Conservation (phyloP, 2,888 invertebrate genomes). For the Pheosia tremula region DNA sequence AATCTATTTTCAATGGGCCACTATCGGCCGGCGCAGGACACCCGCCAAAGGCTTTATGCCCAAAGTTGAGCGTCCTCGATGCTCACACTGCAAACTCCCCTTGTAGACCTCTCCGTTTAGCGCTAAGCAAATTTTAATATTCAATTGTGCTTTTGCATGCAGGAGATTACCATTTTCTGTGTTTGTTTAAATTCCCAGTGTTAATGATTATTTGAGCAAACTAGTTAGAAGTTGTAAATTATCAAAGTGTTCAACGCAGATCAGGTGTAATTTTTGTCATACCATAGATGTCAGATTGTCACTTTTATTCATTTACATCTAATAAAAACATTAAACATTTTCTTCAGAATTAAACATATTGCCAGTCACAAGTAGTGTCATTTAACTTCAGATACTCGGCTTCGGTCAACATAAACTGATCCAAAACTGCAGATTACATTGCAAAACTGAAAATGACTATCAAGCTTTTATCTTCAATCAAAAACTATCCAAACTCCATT, state of each 20-base stretch:
- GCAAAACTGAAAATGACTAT: background rate
- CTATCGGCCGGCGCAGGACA: constrained; percentile 78
- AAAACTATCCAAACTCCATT: constrained; percentile 15
- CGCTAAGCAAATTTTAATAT: constrained; percentile 83
- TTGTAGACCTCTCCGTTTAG: constrained; percentile 66
- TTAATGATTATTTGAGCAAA: background rate
- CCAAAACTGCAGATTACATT: background rate
- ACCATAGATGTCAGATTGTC: no score
- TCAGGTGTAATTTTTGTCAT: no score
- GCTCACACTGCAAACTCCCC: constrained; percentile 68
- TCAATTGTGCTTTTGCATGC: constrained; percentile 75
- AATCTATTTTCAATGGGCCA: constrained; percentile 83
- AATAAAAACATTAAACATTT: no score
- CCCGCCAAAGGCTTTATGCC: constrained; percentile 74
- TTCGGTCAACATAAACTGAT: no score
- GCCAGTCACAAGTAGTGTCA: background rate
- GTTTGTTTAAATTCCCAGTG: background rate
- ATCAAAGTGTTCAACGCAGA: no score
- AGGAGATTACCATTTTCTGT: constrained; percentile 17
- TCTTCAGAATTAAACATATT: no score
- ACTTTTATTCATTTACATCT: no score
- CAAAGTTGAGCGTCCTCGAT: constrained; percentile 74
- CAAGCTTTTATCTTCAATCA: constrained; percentile 2
- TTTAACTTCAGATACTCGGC: no score
- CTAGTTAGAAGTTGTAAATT: background rate